phyloP scores from a whole-genome alignment of 2,888 invertebrate species.

The Eupelmus urozonus region DNA sequence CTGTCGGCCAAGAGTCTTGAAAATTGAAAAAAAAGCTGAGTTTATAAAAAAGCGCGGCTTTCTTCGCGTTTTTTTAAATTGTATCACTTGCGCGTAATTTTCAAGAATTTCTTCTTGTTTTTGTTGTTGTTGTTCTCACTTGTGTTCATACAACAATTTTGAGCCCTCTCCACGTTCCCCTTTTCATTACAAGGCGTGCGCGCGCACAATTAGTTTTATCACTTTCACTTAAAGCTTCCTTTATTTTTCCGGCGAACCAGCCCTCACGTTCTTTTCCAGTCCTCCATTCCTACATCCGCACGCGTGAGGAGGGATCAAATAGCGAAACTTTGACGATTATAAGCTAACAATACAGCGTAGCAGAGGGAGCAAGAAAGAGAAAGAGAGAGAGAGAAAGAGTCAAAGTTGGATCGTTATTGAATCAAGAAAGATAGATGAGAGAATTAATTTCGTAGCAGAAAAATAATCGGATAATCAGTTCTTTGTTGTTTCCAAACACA shows the following conservation, averaged over 20 bases:
- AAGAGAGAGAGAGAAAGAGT: not conserved
- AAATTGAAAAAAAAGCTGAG: no score
- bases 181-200: slow-evolving; percentile 14
- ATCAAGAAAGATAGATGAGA: slow-evolving; percentile 32
- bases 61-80: no score
- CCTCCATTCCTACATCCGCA: not conserved
- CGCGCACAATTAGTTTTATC: slow-evolving; percentile 46
- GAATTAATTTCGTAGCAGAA: slow-evolving; percentile 37
- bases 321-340: slow-evolving; percentile 41
- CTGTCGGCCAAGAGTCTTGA: no score
- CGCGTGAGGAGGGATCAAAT: not conserved
- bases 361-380: no score
- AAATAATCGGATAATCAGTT: slow-evolving; percentile 43
- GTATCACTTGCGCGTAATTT: not conserved
- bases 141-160: not conserved
- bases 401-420: slow-evolving; percentile 45
- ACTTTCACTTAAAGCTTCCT: slow-evolving; percentile 24
- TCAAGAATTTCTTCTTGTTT: slow-evolving; percentile 30
- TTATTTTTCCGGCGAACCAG: slow-evolving; percentile 29
- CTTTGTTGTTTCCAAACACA: slow-evolving; percentile 10
- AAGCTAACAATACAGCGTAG: slow-evolving; percentile 42
- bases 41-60: no score
- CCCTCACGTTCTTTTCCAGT: not conserved
- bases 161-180: not conserved
- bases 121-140: not conserved